Evolutionary conservation across 2,797 vertebrate species (phyloP), one percentile per base, ranked within the genome.

Genomic region (Euthynnus affinis): DNA sequence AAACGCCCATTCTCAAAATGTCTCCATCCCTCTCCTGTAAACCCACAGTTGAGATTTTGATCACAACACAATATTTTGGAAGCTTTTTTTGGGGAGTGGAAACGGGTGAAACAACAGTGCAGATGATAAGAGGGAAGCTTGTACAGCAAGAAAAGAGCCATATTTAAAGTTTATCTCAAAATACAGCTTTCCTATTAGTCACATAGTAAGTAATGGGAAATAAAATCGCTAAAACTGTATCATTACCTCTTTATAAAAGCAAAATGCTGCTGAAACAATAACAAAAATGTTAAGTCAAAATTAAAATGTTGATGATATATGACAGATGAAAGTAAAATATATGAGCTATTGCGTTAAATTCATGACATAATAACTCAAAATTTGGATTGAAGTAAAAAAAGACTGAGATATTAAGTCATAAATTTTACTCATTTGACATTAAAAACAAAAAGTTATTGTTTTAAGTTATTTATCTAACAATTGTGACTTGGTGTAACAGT

Each of bases 1-100:
- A 23, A 69, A 10, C 9, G 62, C 63, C 56, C 61, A 61, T 84
- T 81, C 22, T 71, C 17, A 5, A 67, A 78, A 81, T 18, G 78
- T 73, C 32, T 61, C 71, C 2, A 3, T 77, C 44, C 27, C 22
- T 32, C n/a, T 57, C 27, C 61, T 62, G 37, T 17, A 20, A 48
- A 58, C 34, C 2, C 1, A 65, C 27, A 37, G 42, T 6, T 29
- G 23, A 69, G 59, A 34, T 48, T 61, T 53, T 70, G 23, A 22
- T 77, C 63, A 74, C 37, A 46, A 52, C 40, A 32, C 74, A 22
- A 65, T 44, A 46, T 60, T 48, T 64, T 20, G 14, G 4, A n/a
- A 44, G 25, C 10, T 17, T 46, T 72, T 71, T 17, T n/a, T n/a
- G n/a, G 15, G 32, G 34, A 56, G 56, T 18, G n/a, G 60, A 55